These are phyloP conservation scores for Asobara japonica DNA, from an alignment of 1,140 invertebrate species.

Conservation along the genomic window DNA sequence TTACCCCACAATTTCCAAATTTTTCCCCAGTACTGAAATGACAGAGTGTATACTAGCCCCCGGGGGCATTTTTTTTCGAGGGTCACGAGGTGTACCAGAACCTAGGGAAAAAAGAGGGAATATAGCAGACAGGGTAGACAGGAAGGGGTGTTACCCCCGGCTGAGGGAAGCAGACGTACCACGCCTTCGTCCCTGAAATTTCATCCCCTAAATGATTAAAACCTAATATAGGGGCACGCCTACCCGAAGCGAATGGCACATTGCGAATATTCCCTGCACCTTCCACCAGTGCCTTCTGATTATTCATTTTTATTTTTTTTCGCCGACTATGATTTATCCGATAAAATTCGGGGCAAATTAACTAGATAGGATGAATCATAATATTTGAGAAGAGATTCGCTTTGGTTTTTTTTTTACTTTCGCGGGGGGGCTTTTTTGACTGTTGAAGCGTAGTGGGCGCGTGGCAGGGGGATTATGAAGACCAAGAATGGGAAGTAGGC, in stretches of 20 bases:
- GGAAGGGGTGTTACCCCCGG: conserved; percentile 63
- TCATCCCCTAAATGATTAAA: conserved; percentile 66
- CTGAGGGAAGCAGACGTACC: conserved; percentile 61
- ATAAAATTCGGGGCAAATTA: neutral
- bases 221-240: conserved; percentile 66
- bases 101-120: neutral
- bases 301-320: too few relatives aligned
- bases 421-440: too few relatives aligned
- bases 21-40: neutral
- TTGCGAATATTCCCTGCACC: too few relatives aligned
- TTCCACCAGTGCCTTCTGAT: neutral
- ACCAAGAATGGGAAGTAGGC: conserved; percentile 25
- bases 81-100: neutral
- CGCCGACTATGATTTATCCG: neutral
- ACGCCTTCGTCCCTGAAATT: conserved; percentile 63
- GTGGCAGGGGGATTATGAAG: conserved; percentile 18
- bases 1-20: too few relatives aligned
- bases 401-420: neutral
- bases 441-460: too few relatives aligned
- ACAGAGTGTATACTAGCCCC: neutral
- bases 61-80: neutral
- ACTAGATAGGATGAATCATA: conserved; percentile 15
- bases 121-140: conserved; percentile 44
- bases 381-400: neutral
- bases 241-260: conserved; percentile 41